phyloP scores from a whole-genome alignment of 2,888 invertebrate species.

The Drosophila ustulata region DNA sequence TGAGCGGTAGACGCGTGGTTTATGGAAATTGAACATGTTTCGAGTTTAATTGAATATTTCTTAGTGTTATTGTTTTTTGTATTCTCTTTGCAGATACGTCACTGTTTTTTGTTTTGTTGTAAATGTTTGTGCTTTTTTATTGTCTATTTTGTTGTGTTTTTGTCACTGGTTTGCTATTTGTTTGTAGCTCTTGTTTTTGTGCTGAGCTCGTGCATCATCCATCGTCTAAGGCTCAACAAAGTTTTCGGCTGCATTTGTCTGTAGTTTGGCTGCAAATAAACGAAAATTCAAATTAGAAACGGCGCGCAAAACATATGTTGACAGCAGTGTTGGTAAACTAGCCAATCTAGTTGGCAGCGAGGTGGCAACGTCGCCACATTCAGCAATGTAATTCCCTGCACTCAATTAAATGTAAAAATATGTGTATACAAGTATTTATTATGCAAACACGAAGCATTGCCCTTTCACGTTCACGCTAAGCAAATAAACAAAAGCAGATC shows the following conservation, averaged over 20 bases:
- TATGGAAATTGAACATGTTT: constrained; percentile 93
- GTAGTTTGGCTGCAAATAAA: constrained; percentile 29
- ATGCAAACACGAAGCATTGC: constrained; percentile 21
- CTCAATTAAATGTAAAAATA: constrained; percentile 5
- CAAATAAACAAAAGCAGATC: background rate
- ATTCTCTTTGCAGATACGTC: constrained; percentile 10
- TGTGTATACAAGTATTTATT: background rate
- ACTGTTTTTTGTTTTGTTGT: constrained; percentile 14
- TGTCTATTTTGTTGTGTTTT: constrained; percentile 19
- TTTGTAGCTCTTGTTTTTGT: constrained; percentile 33
- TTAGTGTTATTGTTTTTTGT: constrained; percentile 4
- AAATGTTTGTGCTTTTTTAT: constrained; percentile 23
- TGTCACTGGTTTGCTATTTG: constrained; percentile 66
- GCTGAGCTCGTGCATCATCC: constrained; percentile 55
- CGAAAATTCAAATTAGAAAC: constrained; percentile 46
- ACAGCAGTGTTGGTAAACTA: constrained; percentile 43
- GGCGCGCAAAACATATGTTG: constrained; percentile 29
- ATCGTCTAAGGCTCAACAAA: constrained; percentile 52
- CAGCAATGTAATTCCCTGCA: background rate
- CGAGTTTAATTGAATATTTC: constrained; percentile 6
- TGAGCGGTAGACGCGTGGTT: constrained; percentile 93
- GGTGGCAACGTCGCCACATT: constrained; percentile 43
- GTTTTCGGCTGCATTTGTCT: constrained; percentile 63
- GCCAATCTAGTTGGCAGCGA: constrained; percentile 6
- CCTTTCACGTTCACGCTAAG: constrained; percentile 28